phyloP scores from a whole-genome alignment of 2,797 vertebrate species.

The Ceryle rudis region DNA sequence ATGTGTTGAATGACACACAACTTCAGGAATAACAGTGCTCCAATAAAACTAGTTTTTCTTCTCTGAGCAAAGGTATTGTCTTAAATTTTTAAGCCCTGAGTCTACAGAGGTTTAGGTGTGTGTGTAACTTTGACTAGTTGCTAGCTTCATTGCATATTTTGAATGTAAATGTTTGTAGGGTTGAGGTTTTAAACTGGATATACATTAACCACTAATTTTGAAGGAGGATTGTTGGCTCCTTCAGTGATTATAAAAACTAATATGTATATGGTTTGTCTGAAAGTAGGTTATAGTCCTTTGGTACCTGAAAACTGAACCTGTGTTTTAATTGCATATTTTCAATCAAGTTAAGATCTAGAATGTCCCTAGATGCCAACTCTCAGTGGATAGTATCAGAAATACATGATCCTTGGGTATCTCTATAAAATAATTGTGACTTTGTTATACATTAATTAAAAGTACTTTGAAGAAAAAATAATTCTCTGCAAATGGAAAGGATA shows the following conservation, averaged over 20 bases:
- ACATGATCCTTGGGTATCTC: background rate
- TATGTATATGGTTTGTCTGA: background rate
- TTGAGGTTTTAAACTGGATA: constrained; percentile 17
- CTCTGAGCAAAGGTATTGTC: background rate
- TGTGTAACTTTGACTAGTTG: background rate
- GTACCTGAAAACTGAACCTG: background rate
- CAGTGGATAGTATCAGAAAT: background rate
- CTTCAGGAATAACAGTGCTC: background rate
- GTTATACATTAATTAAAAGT: background rate
- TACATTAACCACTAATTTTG: background rate
- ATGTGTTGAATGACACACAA: background rate
- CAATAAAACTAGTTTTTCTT: constrained; percentile 28
- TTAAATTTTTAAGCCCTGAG: constrained; percentile 30
- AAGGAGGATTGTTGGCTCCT: background rate
- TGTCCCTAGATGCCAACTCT: background rate
- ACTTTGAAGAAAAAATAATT: background rate
- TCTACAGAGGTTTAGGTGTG: background rate
- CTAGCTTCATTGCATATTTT: background rate
- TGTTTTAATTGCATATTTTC: background rate
- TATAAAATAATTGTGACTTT: background rate
- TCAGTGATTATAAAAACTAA: background rate
- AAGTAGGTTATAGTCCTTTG: background rate
- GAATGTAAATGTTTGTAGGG: constrained; percentile 5
- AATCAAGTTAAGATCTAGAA: background rate
- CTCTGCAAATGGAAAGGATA: background rate